A percentile compares a stretch with the other conserved stretches of the same genome.
These are phyloP conservation scores for Sus scrofa DNA, from an alignment of 2,113 vertebrate species.

Conservation along the genomic window DNA sequence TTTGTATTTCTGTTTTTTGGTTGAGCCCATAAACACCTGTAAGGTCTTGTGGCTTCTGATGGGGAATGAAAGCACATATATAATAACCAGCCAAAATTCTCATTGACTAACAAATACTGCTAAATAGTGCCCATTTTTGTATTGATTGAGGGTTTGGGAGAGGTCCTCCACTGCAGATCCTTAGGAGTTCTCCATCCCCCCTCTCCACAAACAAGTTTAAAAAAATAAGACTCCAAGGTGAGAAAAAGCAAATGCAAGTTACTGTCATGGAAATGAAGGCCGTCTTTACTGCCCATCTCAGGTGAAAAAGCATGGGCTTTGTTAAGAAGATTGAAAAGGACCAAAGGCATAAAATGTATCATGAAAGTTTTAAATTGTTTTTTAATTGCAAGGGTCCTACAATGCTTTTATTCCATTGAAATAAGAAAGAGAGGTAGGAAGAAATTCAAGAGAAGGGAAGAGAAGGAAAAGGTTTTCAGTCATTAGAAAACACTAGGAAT, in stretches of 20 bases:
- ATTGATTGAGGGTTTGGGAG: background rate
- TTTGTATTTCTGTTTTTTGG: background rate
- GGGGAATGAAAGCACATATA: background rate
- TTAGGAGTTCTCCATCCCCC: background rate
- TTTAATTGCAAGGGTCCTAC: background rate
- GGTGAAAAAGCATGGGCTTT: background rate
- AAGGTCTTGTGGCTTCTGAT: background rate
- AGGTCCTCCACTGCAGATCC: background rate
- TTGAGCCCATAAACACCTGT: background rate
- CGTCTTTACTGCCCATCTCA: background rate
- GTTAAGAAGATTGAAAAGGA: background rate
- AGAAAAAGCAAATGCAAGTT: constrained; percentile 36
- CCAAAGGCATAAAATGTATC: background rate
- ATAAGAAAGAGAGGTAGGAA: background rate
- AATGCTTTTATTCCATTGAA: constrained; percentile 2
- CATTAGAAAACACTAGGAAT: background rate
- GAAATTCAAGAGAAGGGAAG: background rate
- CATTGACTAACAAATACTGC: background rate
- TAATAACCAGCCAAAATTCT: background rate
- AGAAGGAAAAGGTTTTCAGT: background rate
- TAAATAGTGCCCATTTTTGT: background rate
- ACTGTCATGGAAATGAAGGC: background rate
- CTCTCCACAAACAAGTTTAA: background rate
- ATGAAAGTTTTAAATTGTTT: background rate
- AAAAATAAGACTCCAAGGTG: constrained; percentile 33